Base-by-base conservation (phyloP, 2,888 invertebrate genomes). In the Leucoma salicis region DNA sequence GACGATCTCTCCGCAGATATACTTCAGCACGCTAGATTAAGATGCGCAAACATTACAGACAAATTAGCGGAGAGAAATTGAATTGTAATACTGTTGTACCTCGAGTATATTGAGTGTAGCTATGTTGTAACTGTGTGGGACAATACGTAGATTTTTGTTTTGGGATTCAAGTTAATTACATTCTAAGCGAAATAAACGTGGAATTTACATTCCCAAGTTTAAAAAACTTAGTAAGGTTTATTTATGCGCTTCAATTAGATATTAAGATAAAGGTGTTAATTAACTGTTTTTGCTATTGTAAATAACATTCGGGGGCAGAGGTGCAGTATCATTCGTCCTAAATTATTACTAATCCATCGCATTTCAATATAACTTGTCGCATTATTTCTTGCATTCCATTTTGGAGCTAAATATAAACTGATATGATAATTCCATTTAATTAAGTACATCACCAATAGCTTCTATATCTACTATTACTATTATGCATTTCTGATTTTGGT, bases 1-100 rank as follows among this genome's bases (percentile, higher is more conserved):
- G 97, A 98, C 57, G 96, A 97, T 39, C 91, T 99, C 37, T 92
- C 97, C 0, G 92, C 92, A 32, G 99, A 99, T 76, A 93, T 99
- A 54, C 90, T 95, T 67, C 90, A 91, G 52, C 94, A 95, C 74
- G 93, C 96, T 80, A 93, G 93, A 69, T 74, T 90, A 38, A 90
- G 95, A 49, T 93, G 94, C 3, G 93, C 94, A 53, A 95, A 94
- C 76, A 94, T 96, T 66, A 95, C 94, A 44, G 94, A 94, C 59
- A 93, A 94, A 66, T 91, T 95, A 35, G 85, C 90, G 7, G 83
- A 84, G 12, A 72, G 86, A 46, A 78, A 63, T 49, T 86, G 71
- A 63, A 35, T 10, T 29, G 13, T 14, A 13, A 12, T 2, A 14
- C 5, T n/a, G 2, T 14, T 2, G 2, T 6, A 27, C 2, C n/a